A percentile compares a stretch with the other conserved stretches of the same genome.
These are phyloP conservation scores for Brachyistius frenatus DNA, from an alignment of 2,113 vertebrate genomes.

Conservation along the genomic window DNA sequence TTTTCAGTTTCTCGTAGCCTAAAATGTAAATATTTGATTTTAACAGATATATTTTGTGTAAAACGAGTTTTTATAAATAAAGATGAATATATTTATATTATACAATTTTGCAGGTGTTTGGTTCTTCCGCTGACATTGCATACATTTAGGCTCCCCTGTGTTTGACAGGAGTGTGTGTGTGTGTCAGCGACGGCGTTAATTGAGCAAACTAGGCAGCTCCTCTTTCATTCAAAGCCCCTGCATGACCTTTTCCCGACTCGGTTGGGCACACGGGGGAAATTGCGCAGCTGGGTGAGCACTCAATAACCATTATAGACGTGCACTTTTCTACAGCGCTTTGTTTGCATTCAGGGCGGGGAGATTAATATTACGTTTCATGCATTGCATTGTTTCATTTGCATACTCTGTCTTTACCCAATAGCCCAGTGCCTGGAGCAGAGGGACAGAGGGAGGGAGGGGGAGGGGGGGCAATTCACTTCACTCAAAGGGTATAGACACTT, in stretches of 20 bases:
- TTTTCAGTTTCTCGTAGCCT: conserved; percentile 81
- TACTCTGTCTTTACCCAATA: conserved; percentile 72
- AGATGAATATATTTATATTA: conserved; percentile 92
- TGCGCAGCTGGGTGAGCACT: conserved; percentile 79
- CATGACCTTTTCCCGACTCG: conserved; percentile 77
- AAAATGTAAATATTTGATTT: conserved; percentile 90
- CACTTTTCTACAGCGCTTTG: conserved; percentile 76
- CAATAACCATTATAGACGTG: conserved; percentile 78
- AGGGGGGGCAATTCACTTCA: conserved; percentile 67
- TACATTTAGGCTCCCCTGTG: not conserved
- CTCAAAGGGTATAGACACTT: conserved; percentile 78
- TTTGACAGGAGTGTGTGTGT: conserved; percentile 17
- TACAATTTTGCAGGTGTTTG: conserved; percentile 51
- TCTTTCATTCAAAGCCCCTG: conserved; percentile 66
- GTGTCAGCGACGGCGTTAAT: conserved; percentile 58
- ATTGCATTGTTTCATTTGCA: conserved; percentile 80
- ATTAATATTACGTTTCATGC: conserved; percentile 86
- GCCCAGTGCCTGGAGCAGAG: conserved; percentile 58
- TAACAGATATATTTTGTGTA: conserved; percentile 95
- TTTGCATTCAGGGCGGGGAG: conserved; percentile 76
- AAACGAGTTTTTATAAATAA: conserved; percentile 94
- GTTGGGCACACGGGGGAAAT: conserved; percentile 70
- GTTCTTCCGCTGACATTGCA: conserved; percentile 35
- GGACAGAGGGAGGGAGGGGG: conserved; percentile 12
- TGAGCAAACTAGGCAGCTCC: conserved; percentile 71